phyloP scores from a whole-genome alignment of 2,797 vertebrate genomes.

The Mycteria americana region DNA sequence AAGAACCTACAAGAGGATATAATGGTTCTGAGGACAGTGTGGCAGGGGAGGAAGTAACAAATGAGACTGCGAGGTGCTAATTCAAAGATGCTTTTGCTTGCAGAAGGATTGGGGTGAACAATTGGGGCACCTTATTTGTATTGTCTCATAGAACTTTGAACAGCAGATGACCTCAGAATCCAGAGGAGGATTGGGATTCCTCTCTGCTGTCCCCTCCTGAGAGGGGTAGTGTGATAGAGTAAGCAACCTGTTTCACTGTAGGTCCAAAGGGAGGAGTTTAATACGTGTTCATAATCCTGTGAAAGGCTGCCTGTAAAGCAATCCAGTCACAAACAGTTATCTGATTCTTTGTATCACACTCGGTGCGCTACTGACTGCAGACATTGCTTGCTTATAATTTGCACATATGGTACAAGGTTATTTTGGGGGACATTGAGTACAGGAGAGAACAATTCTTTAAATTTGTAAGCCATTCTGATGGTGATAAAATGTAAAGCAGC shows the following conservation, averaged over 20 bases:
- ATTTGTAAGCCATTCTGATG: neutral
- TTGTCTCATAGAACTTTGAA: neutral
- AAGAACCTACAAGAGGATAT: neutral
- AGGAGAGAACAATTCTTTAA: neutral
- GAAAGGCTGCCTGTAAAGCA: neutral
- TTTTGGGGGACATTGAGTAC: neutral
- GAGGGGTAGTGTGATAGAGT: neutral
- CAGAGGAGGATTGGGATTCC: neutral
- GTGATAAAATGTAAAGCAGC: neutral
- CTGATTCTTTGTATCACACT: neutral
- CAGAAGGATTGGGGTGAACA: neutral
- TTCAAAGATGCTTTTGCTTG: neutral
- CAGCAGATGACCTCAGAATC: neutral
- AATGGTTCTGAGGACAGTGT: neutral
- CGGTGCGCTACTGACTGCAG: neutral
- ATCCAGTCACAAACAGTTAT: neutral
- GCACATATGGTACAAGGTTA: neutral
- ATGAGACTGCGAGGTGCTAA: neutral
- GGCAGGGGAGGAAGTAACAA: neutral
- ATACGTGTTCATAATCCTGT: neutral
- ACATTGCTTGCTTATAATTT: neutral
- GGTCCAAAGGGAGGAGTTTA: neutral
- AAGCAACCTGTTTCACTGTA: neutral
- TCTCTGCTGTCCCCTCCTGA: neutral
- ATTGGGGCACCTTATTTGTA: neutral